Percentiles rank a stretch among this genome's conserved stretches.
phyloP scores from a whole-genome alignment of 2,113 vertebrate species.

The Hepsetus odoe region DNA sequence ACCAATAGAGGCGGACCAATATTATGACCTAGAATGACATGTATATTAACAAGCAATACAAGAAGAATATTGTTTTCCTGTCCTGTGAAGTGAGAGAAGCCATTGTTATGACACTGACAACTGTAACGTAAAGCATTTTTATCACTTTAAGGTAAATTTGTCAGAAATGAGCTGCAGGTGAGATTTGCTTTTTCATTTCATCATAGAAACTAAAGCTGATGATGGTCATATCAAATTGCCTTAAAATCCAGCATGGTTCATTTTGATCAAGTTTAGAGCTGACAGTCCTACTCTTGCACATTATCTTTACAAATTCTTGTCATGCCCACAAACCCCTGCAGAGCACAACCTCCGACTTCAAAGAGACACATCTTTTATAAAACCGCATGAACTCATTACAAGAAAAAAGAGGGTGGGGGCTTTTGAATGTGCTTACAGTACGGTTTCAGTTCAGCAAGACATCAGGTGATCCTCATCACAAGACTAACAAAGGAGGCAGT shows the following conservation, averaged over 20 bases:
- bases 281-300: neutral
- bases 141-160: no score
- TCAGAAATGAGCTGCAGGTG: no score
- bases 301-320: neutral
- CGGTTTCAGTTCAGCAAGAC: neutral
- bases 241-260: neutral
- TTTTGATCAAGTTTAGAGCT: neutral
- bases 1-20: no score
- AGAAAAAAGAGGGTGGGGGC: neutral
- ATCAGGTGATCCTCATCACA: neutral
- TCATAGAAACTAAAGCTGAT: no score
- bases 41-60: no score
- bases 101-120: no score
- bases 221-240: no score
- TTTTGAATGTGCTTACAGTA: neutral
- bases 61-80: no score
- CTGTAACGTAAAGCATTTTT: no score
- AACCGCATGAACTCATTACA: neutral
- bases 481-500: neutral
- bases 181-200: no score
- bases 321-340: constrained; percentile 1
- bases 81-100: no score
- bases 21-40: no score
- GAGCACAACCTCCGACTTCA: neutral
- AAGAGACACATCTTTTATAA: neutral